Percentiles rank a stretch among this genome's conserved stretches.
Conservation (phyloP, 2,888 invertebrate genomes). For the Cantharis flavilabris region DNA sequence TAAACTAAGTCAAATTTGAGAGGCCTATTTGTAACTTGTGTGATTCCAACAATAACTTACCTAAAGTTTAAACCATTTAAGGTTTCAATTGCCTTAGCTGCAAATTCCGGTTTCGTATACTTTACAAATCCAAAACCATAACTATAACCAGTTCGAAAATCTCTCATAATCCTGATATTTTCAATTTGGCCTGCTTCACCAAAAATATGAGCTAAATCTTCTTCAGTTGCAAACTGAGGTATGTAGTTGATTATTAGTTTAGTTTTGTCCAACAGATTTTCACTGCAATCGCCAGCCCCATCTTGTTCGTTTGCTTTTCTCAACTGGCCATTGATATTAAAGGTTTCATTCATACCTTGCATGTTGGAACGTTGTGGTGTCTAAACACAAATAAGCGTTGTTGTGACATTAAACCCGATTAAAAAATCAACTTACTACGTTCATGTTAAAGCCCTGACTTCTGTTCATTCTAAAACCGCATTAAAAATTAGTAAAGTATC, state of each 20-base stretch:
- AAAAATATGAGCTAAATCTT: constrained; percentile 88
- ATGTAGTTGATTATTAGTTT: constrained; percentile 96
- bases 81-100: constrained; percentile 81
- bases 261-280: constrained; percentile 57
- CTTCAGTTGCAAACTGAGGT: constrained; percentile 91
- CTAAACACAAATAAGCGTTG: not conserved
- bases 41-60: constrained; percentile 33
- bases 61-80: constrained; percentile 71
- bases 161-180: constrained; percentile 90
- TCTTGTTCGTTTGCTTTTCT: constrained; percentile 11
- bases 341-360: not conserved
- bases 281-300: constrained; percentile 47
- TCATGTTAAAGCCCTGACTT: not conserved
- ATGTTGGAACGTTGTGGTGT: not conserved
- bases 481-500: not conserved
- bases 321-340: constrained; percentile 10
- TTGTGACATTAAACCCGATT: not conserved
- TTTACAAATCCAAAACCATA: constrained; percentile 97
- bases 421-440: not conserved
- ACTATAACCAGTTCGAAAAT: constrained; percentile 89
- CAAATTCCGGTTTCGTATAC: constrained; percentile 84
- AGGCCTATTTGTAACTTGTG: not conserved
- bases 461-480: not conserved
- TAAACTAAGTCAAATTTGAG: not conserved
- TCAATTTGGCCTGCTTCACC: constrained; percentile 87